phyloP scores from a whole-genome alignment of 2,113 vertebrate genomes.

The Chloroceryle aenea region DNA sequence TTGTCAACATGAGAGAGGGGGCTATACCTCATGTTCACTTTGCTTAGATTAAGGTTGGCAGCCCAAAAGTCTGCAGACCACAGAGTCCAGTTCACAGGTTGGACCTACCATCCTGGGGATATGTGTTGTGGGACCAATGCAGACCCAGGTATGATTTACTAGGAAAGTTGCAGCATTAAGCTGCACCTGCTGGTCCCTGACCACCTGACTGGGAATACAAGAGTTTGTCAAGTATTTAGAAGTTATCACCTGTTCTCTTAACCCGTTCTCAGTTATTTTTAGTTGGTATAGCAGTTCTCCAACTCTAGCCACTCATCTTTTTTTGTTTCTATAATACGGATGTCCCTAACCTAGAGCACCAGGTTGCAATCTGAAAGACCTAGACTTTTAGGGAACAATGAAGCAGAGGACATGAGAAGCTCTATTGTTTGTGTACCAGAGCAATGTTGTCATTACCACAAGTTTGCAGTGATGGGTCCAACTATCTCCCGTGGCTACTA shows the following conservation, averaged over 20 bases:
- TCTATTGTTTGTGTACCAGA: not conserved
- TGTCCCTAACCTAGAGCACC: not conserved
- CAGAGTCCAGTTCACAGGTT: not conserved
- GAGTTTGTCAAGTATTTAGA: not conserved
- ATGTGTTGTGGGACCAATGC: not conserved
- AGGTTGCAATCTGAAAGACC: not conserved
- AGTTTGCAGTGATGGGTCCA: not conserved
- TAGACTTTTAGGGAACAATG: not conserved
- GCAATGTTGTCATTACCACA: conserved; percentile 12
- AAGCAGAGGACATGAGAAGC: not conserved
- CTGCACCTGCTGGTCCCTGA: not conserved
- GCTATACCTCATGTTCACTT: not conserved
- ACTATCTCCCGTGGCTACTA: not conserved
- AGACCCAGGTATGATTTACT: not conserved
- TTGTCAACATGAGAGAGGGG: not conserved
- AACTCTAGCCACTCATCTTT: not conserved
- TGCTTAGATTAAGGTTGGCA: not conserved
- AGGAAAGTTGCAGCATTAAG: not conserved
- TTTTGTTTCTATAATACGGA: not conserved
- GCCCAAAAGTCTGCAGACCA: not conserved
- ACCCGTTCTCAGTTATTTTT: not conserved
- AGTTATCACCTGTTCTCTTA: not conserved
- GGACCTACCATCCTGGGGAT: not conserved
- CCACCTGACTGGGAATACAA: not conserved
- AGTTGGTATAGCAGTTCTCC: not conserved